phyloP scores from a whole-genome alignment of 1,140 invertebrate species.

The Drosophila micromelanica region DNA sequence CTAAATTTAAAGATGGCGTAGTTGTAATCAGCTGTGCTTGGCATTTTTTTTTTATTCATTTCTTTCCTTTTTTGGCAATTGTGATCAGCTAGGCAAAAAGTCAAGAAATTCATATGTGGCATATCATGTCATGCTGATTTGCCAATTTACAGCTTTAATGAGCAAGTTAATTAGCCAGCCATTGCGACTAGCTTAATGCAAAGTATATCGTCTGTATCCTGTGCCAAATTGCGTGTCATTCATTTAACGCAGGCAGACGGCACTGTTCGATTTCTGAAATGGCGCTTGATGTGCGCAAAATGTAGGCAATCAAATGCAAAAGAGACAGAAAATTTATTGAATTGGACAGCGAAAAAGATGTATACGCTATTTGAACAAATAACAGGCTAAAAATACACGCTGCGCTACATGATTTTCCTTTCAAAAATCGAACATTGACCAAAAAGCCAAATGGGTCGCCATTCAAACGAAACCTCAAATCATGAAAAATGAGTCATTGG shows the following conservation, averaged over 20 bases:
- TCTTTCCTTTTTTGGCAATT: neutral
- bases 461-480: conserved; percentile 41
- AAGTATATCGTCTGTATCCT: conserved; percentile 32
- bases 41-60: too few species aligned
- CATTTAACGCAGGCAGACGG: conserved; percentile 22
- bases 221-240: conserved; percentile 36
- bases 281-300: conserved; percentile 15
- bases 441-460: conserved; percentile 24
- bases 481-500: conserved; percentile 58
- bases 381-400: conserved; percentile 30
- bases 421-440: conserved; percentile 27
- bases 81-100: conserved; percentile 26
- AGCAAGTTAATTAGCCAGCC: conserved; percentile 49
- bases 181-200: conserved; percentile 18
- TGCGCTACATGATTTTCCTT: conserved; percentile 42
- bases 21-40: neutral
- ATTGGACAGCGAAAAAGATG: conserved; percentile 36
- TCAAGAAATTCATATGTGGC: conserved; percentile 23
- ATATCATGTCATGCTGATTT: conserved; percentile 52
- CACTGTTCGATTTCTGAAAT: conserved; percentile 13
- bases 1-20: neutral
- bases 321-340: conserved; percentile 36
- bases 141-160: conserved; percentile 48
- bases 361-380: conserved; percentile 40
- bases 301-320: conserved; percentile 44